Conservation (phyloP, 2,797 vertebrate genomes). For the Melanotaenia pygmaea region DNA sequence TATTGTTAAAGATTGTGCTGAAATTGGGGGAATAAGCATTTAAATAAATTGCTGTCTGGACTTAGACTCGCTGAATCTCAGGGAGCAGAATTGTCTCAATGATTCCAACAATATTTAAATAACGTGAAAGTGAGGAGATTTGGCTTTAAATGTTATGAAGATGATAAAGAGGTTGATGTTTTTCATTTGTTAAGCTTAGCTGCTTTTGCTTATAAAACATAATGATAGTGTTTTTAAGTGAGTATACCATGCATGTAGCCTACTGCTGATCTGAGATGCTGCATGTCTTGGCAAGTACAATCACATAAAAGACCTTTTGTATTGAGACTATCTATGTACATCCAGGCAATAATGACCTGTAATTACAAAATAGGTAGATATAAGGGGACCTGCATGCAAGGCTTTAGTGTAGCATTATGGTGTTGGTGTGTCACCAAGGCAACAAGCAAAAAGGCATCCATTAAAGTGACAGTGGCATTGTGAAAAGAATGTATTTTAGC, state of each 20-base stretch:
- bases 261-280: background rate
- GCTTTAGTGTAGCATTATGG: background rate
- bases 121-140: background rate
- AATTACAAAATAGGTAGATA: background rate
- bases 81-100: background rate
- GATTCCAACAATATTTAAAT: background rate
- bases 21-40: background rate
- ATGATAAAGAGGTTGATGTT: background rate
- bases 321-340: background rate
- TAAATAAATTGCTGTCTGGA: background rate
- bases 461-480: background rate
- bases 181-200: background rate
- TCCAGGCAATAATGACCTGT: background rate
- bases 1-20: background rate
- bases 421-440: background rate
- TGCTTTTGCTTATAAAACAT: background rate
- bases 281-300: background rate
- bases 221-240: background rate
- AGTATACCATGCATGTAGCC: background rate
- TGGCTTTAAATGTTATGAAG: background rate
- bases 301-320: background rate
- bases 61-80: background rate
- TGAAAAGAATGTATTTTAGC: constrained; percentile 6
- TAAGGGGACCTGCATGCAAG: background rate
- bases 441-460: background rate